These are phyloP conservation scores for Buteo buteo DNA, from an alignment of 2,113 vertebrate genomes.

Conservation along the genomic window DNA sequence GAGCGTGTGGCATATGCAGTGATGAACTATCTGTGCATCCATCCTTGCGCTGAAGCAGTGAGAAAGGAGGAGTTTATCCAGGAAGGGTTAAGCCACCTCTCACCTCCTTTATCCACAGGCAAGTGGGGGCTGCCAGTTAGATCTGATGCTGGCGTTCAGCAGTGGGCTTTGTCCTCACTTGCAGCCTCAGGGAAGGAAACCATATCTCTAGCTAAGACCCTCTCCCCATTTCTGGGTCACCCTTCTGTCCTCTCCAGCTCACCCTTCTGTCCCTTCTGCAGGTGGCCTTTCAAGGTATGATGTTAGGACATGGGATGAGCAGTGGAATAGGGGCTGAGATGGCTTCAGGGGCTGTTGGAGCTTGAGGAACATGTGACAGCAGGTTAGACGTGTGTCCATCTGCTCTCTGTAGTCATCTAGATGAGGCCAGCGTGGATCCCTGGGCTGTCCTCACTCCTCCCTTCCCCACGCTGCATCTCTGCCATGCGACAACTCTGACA, in stretches of 20 bases:
- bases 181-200: background rate
- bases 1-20: accelerated
- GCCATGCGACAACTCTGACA: accelerated
- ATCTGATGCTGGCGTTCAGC: background rate
- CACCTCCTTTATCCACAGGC: background rate
- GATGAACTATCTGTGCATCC: background rate
- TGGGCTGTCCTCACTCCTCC: background rate
- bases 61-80: background rate
- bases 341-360: background rate
- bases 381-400: background rate
- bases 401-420: background rate
- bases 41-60: background rate
- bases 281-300: background rate
- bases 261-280: background rate
- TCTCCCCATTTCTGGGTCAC: background rate
- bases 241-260: background rate
- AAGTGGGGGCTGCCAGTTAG: background rate
- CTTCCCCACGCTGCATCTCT: background rate
- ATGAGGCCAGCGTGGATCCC: background rate
- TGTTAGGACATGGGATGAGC: background rate
- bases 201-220: background rate
- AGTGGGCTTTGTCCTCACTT: background rate
- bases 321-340: background rate
- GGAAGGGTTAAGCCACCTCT: background rate
- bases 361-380: background rate